A percentile compares a stretch with the other conserved stretches of the same genome.
Conservation (phyloP, 2,797 vertebrate genomes). For the Enteromius treurensis region DNA sequence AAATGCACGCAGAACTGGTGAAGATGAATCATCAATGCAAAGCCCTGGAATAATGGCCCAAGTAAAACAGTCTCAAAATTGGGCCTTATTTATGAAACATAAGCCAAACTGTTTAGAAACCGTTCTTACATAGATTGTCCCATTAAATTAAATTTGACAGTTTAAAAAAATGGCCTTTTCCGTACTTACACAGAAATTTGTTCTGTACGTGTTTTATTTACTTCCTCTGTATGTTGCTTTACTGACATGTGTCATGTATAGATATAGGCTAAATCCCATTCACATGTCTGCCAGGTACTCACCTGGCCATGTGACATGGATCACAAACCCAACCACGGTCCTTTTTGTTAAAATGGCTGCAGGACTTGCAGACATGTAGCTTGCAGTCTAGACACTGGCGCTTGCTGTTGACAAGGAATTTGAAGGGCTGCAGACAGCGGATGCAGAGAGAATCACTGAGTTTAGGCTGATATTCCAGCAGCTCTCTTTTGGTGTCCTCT, state of each 20-base stretch:
- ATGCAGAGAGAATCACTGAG: constrained; percentile 80
- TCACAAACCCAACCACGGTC: constrained; percentile 83
- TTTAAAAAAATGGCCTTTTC: not conserved
- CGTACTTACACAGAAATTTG: not conserved
- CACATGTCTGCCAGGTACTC: not conserved
- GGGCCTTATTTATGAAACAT: not conserved
- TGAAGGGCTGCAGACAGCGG: constrained; percentile 84
- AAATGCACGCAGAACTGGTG: not conserved
- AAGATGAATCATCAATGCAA: constrained; percentile 4
- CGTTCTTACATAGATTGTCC: not conserved
- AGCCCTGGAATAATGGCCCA: not conserved
- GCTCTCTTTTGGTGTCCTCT: constrained; percentile 78
- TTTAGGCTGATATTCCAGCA: constrained; percentile 72
- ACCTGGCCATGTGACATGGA: constrained; percentile 81
- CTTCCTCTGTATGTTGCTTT: not conserved
- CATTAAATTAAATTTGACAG: not conserved
- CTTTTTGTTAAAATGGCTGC: constrained; percentile 79
- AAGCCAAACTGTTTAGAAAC: not conserved
- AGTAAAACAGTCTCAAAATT: not conserved
- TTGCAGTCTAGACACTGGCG: constrained; percentile 79
- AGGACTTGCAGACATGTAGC: constrained; percentile 79
- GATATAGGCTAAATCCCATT: not conserved
- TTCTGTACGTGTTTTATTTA: not conserved
- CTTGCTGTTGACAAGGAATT: constrained; percentile 79
- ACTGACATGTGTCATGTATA: not conserved